A percentile compares a stretch with the other conserved stretches of the same genome.
Conservation (phyloP, 2,888 invertebrate genomes). For the Alviniconcha strummeri region DNA sequence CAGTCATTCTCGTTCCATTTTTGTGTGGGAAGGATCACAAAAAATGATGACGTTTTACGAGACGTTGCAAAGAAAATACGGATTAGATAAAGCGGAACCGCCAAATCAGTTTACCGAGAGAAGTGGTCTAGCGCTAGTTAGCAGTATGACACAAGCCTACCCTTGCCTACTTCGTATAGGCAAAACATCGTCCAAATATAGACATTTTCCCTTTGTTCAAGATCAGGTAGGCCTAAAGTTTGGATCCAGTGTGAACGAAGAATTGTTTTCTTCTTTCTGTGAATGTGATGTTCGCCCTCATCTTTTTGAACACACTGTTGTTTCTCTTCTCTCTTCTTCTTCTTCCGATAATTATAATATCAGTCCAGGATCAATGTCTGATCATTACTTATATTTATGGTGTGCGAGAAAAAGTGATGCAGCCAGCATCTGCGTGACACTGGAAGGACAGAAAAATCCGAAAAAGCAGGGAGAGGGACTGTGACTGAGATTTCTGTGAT, state of each 20-base stretch:
- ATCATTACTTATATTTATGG: too few species aligned
- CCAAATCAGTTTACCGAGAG: not conserved
- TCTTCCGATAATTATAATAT: too few species aligned
- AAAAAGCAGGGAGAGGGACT: too few species aligned
- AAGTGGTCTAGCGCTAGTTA: not conserved
- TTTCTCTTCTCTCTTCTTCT: too few species aligned
- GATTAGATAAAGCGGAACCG: not conserved
- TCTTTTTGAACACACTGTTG: not conserved
- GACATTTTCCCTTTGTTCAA: conserved; percentile 51
- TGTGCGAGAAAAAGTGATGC: too few species aligned
- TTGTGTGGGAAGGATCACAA: too few species aligned
- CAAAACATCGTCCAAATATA: conserved; percentile 58
- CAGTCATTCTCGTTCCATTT: too few species aligned
- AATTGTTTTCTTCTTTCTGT: not conserved
- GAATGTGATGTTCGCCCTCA: not conserved
- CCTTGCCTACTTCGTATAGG: conserved; percentile 57
- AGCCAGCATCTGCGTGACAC: too few species aligned
- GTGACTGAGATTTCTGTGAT: too few species aligned
- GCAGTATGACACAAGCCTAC: conserved; percentile 40
- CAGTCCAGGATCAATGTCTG: too few species aligned
- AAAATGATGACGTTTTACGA: conserved; percentile 16
- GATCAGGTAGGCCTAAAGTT: conserved; percentile 49
- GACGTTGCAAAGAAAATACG: not conserved
- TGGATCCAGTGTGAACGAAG: not conserved
- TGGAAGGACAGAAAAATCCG: too few species aligned